Percentiles rank a stretch among this genome's conserved stretches.
phyloP scores from a whole-genome alignment of 2,113 vertebrate genomes.

The Mobula birostris region DNA sequence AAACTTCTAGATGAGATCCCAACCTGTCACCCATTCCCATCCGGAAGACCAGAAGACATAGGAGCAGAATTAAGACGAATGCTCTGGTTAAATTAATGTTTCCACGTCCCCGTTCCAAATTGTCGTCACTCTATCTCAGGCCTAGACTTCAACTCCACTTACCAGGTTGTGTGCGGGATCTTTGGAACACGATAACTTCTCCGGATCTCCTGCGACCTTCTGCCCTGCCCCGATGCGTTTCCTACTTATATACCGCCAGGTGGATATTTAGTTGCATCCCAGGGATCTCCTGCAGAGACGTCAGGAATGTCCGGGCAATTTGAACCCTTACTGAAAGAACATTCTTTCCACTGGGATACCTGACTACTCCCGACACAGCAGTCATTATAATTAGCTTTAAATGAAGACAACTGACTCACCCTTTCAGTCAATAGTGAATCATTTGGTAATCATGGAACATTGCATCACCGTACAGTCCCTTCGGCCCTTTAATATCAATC shows the following conservation, averaged over 20 bases:
- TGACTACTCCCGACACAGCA: background rate
- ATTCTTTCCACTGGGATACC: background rate
- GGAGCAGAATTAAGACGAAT: too few relatives aligned
- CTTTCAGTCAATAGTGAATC: background rate
- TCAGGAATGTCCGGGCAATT: background rate
- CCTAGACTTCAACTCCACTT: background rate
- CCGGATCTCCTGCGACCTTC: background rate
- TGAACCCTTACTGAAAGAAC: background rate
- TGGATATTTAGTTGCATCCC: background rate
- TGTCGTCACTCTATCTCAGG: too few relatives aligned
- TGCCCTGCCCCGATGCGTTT: background rate
- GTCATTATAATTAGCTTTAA: background rate
- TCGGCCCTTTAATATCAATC: too few relatives aligned
- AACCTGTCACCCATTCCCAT: too few relatives aligned
- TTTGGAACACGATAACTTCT: background rate
- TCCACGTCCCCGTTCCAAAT: too few relatives aligned
- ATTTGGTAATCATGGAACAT: background rate
- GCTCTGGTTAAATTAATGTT: too few relatives aligned
- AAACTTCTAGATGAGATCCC: too few relatives aligned
- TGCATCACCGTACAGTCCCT: too few relatives aligned
- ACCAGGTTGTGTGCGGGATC: background rate
- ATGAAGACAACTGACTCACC: background rate
- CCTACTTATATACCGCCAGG: background rate
- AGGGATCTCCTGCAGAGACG: background rate
- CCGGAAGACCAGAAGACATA: too few relatives aligned